Base-by-base conservation (phyloP, 2,113 vertebrate genomes). In the Chionis minor region DNA sequence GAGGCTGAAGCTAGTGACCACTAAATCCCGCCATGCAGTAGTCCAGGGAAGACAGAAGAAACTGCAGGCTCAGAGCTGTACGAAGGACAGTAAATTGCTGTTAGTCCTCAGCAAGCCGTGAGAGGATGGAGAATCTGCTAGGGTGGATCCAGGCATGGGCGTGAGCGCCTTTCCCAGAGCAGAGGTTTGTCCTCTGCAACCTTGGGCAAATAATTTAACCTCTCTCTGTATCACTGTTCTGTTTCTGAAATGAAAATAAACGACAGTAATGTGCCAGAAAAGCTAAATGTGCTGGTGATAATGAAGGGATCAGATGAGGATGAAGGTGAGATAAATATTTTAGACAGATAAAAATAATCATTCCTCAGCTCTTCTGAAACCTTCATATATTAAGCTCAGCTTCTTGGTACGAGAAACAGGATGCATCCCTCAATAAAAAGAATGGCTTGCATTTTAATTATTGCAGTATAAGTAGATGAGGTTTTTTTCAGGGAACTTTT, bases 171-270 rank as follows among this genome's bases (percentile, higher is more conserved):
- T 87, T 90, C 75, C 63, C 23, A 45, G 45, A 81, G 92, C 45
- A 59, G 62, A 66, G 71, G 32, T 79, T 87, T 79, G 58, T 92
- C 73, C 54, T 66, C 52, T 69, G 35, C 1, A 9, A 96, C 95
- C 93, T 88, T 96, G 90, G 91, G 74, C 74, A 88, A 90, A 66
- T 65, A 86, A 83, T 93, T 88, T 93, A 65, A 92, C 85, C 74
- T 83, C 88, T 66, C 79, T 77, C 75, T 2, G 0, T 81, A 66
- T 83, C 75, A 21, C 55, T 47, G 42, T 78, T 86, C 80, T 73
- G 44, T 83, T 88, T 81, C 92, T 75, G 91, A 81, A 95, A 91
- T 81, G 80, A 94, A 95, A 96, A 96, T 86, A 93, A 92, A 90
- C 9, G 0, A 14, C 67, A 78, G 82, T 61, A 86, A 70, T 81